These are phyloP conservation scores for Eurypyga helias DNA, from an alignment of 2,113 vertebrate genomes.

Conservation along the genomic window DNA sequence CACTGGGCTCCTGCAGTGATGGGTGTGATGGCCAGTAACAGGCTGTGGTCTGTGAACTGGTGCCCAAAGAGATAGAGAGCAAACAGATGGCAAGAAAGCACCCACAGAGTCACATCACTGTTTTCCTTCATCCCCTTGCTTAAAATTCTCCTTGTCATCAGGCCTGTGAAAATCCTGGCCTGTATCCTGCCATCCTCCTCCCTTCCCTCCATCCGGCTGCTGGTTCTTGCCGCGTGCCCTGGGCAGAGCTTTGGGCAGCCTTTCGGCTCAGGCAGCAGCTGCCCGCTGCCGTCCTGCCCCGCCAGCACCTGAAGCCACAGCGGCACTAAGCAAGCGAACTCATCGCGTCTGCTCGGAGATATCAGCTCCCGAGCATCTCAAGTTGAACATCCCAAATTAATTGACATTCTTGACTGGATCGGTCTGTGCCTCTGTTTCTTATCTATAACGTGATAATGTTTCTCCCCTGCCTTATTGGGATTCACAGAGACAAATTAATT, in stretches of 20 bases:
- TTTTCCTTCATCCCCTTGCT: neutral
- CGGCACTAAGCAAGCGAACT: neutral
- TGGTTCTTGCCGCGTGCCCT: neutral
- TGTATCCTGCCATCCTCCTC: neutral
- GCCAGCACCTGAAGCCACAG: neutral
- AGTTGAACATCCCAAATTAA: neutral
- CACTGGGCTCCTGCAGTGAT: neutral
- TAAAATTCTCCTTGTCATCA: neutral
- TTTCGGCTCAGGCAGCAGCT: neutral
- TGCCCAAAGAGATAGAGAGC: neutral
- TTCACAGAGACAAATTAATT: conserved; percentile 43
- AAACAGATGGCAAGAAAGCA: neutral
- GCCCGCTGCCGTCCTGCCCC: neutral
- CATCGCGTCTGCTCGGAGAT: fast-evolving
- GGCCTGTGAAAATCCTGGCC: neutral
- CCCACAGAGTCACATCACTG: neutral
- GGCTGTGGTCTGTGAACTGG: neutral
- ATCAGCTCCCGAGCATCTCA: neutral
- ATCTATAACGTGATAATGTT: neutral
- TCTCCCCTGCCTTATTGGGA: neutral
- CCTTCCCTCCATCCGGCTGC: neutral
- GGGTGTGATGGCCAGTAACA: neutral
- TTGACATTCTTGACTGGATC: neutral
- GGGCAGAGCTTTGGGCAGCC: neutral
- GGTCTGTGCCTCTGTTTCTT: neutral